These are phyloP conservation scores for Cephus runcator DNA, from an alignment of 2,888 invertebrate genomes.

Conservation along the genomic window DNA sequence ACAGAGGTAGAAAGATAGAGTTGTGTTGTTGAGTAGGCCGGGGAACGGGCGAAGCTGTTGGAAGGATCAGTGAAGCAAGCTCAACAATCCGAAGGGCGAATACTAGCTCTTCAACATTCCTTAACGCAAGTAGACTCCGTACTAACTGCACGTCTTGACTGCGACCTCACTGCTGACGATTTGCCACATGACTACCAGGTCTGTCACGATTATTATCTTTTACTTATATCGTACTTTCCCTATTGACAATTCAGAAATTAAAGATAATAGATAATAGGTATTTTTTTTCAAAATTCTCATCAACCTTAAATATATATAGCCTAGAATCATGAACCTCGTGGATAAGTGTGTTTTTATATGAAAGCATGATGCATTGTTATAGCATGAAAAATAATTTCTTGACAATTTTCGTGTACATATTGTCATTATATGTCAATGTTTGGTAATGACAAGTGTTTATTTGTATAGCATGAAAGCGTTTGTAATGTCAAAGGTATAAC, in stretches of 20 bases:
- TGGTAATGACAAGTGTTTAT: not conserved
- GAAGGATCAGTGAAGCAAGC: constrained; percentile 81
- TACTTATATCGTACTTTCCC: not conserved
- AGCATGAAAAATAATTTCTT: not conserved
- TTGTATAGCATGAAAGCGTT: not conserved
- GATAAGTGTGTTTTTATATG: not conserved
- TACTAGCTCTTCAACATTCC: constrained; percentile 80
- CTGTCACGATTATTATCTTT: constrained; percentile 37
- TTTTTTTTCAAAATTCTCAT: not conserved
- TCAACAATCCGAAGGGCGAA: constrained; percentile 79
- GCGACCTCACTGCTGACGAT: constrained; percentile 83
- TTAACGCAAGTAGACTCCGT: constrained; percentile 75
- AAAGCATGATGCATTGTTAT: not conserved
- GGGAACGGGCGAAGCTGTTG: constrained; percentile 71
- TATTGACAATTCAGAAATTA: not conserved
- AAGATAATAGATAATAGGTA: not conserved
- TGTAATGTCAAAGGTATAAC: not conserved
- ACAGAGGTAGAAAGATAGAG: constrained; percentile 12
- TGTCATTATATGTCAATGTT: not conserved
- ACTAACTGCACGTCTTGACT: constrained; percentile 77
- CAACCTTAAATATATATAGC: not conserved
- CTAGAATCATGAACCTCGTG: not conserved
- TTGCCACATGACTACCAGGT: constrained; percentile 81
- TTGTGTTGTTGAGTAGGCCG: constrained; percentile 67
- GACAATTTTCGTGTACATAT: not conserved